Evolutionary conservation across 2,113 vertebrate species (phyloP).

Genomic region (Zeus faber): DNA sequence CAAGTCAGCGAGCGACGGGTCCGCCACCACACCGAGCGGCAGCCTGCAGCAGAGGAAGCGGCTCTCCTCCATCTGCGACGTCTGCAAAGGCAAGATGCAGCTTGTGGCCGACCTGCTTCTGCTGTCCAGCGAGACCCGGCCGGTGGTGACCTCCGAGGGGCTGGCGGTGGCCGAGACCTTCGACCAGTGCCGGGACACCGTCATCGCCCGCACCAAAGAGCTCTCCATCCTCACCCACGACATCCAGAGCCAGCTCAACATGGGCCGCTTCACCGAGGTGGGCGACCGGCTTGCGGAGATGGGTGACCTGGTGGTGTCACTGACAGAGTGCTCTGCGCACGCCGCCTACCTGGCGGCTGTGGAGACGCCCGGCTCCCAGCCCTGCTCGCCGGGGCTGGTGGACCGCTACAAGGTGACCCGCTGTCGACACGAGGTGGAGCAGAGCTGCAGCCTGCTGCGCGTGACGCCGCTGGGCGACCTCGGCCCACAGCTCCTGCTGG

Average conservation of each 20-base stretch:
- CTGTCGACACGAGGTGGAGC: constrained; percentile 95
- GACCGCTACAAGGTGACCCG: constrained; percentile 97
- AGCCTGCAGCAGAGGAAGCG: constrained; percentile 86
- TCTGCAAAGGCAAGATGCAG: constrained; percentile 97
- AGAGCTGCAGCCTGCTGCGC: constrained; percentile 84
- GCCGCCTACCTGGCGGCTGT: constrained; percentile 92
- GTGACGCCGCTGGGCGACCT: constrained; percentile 85
- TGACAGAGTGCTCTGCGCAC: constrained; percentile 93
- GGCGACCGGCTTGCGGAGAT: constrained; percentile 91
- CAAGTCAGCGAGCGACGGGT: constrained; percentile 84
- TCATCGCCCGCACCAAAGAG: constrained; percentile 96
- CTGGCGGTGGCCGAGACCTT: constrained; percentile 86
- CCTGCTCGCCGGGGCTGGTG: constrained; percentile 87
- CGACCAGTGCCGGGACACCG: constrained; percentile 94
- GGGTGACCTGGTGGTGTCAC: constrained; percentile 91
- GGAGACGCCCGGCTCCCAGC: constrained; percentile 86
- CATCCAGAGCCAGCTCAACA: constrained; percentile 97
- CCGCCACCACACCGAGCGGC: constrained; percentile 64
- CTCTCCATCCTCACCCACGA: constrained; percentile 97
- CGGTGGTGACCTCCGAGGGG: constrained; percentile 84
- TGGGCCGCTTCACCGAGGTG: constrained; percentile 92
- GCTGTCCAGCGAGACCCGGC: constrained; percentile 93
- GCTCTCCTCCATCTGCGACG: constrained; percentile 87
- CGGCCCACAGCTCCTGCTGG: constrained; percentile 92
- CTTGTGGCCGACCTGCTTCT: constrained; percentile 97